Conservation (phyloP, 2,888 invertebrate species). For the Rhaphigaster nebulosa region DNA sequence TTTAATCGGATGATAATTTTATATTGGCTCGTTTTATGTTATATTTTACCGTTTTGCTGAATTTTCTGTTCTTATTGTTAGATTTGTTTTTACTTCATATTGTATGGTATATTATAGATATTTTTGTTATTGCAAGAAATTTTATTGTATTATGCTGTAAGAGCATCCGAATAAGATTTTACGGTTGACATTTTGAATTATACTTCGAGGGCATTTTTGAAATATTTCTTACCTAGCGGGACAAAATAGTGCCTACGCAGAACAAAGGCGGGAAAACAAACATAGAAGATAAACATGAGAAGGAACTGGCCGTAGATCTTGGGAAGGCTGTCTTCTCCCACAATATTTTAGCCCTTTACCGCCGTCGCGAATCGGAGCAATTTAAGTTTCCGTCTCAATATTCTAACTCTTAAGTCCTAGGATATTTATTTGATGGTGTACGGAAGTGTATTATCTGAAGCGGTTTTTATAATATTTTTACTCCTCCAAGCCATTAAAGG, state of each 20-base stretch:
- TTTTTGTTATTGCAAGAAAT: no score
- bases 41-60: no score
- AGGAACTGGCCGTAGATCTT: conserved; percentile 7
- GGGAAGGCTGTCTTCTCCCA: background rate
- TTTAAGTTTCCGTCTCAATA: conserved; percentile 29
- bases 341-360: conserved; percentile 40
- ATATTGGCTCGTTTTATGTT: no score
- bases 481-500: background rate
- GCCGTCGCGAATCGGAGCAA: background rate
- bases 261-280: conserved; percentile 36
- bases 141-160: no score
- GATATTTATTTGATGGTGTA: background rate
- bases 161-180: background rate
- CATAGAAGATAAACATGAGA: conserved; percentile 51
- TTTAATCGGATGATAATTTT: no score
- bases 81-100: no score
- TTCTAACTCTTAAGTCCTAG: background rate
- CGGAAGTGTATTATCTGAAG: background rate
- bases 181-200: background rate
- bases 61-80: no score
- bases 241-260: background rate
- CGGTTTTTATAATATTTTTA: background rate
- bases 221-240: background rate
- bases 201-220: background rate
- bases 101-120: no score